phyloP scores from a whole-genome alignment of 1,140 invertebrate species.

The Drosophila sulfurigaster region DNA sequence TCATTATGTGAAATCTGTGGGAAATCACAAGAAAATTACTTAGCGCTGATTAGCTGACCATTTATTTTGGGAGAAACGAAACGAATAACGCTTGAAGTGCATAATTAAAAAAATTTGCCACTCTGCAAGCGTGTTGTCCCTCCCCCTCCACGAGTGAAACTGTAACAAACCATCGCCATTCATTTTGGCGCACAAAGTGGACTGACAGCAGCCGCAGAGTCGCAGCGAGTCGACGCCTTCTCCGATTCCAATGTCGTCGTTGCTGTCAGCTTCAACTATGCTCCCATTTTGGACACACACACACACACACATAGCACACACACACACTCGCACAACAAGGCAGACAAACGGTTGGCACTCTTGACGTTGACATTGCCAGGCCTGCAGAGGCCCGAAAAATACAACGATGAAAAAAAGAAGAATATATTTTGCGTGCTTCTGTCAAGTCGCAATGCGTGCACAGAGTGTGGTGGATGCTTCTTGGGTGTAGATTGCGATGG shows the following conservation, averaged over 20 bases:
- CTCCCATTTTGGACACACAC: constrained; percentile 53
- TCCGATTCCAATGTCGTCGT: constrained; percentile 47
- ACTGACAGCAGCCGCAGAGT: constrained; percentile 68
- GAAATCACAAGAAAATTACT: constrained; percentile 29
- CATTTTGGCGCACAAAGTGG: constrained; percentile 56
- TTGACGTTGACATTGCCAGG: constrained; percentile 74
- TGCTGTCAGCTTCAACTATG: constrained; percentile 77
- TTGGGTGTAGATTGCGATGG: neutral
- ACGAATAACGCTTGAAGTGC: constrained; percentile 41
- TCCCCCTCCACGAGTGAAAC: neutral
- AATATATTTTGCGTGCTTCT: constrained; percentile 55
- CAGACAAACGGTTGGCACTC: constrained; percentile 40
- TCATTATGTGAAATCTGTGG: constrained; percentile 6
- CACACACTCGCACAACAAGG: neutral
- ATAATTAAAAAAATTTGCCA: constrained; percentile 72
- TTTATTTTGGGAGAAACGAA: constrained; percentile 12
- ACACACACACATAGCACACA: constrained; percentile 18
- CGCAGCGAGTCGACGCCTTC: constrained; percentile 30
- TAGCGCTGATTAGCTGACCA: constrained; percentile 34
- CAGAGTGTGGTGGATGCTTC: neutral
- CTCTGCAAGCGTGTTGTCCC: neutral
- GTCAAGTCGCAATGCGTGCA: constrained; percentile 48
- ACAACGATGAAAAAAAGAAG: too few species aligned
- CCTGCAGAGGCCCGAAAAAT: constrained; percentile 56
- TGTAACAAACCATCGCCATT: constrained; percentile 32